Conservation (phyloP, 2,888 invertebrate genomes). For the Hartigia nigra region DNA sequence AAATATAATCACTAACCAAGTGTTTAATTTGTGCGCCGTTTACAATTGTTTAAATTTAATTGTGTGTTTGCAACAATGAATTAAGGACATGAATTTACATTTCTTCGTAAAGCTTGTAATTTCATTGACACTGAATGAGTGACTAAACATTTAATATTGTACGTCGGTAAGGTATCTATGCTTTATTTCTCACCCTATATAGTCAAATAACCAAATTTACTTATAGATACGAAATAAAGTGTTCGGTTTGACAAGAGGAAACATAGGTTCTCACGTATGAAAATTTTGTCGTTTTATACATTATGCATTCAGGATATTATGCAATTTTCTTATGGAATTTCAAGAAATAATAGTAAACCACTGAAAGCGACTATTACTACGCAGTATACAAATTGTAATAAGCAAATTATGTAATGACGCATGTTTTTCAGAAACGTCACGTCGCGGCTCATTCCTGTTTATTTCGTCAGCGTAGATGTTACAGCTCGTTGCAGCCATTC, state of each 20-base stretch:
- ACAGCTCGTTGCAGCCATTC: background rate
- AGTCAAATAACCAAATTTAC: background rate
- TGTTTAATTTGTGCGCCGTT: background rate
- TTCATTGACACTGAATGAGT: background rate
- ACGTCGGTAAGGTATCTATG: background rate
- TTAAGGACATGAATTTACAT: background rate
- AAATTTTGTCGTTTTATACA: background rate
- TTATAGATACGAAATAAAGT: background rate
- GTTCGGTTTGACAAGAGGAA: background rate
- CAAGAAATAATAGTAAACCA: background rate
- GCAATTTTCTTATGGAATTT: background rate
- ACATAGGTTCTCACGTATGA: background rate
- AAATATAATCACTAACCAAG: background rate
- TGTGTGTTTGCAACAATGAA: background rate
- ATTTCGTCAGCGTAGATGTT: background rate
- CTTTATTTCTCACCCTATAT: background rate
- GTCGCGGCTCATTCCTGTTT: constrained; percentile 9
- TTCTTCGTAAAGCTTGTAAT: background rate
- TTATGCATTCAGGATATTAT: background rate
- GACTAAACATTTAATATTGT: background rate
- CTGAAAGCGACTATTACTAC: background rate
- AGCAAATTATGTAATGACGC: background rate
- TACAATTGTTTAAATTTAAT: background rate
- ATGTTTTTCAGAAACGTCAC: constrained; percentile 13
- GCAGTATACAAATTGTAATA: background rate